phyloP scores from a whole-genome alignment of 2,888 invertebrate species.

The Gasteruption jaculator region DNA sequence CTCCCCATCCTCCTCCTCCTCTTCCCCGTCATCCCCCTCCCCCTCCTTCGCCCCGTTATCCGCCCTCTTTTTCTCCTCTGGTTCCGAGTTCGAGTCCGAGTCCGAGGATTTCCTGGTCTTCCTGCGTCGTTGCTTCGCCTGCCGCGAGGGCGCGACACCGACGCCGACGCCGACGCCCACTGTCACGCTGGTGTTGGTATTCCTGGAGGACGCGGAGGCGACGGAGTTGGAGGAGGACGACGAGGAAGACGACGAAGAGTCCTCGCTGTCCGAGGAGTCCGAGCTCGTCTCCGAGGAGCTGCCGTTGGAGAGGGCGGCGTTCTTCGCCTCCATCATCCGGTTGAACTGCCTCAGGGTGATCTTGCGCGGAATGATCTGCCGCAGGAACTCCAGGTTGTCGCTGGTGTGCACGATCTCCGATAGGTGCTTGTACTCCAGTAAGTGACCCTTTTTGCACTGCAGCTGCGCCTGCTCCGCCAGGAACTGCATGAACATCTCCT shows the following conservation, averaged over 20 bases:
- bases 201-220: no score
- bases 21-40: no score
- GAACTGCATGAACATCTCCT: slow-evolving; percentile 69
- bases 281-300: slow-evolving; percentile 47
- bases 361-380: slow-evolving; percentile 72
- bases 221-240: no score
- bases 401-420: slow-evolving; percentile 67
- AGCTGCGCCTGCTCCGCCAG: slow-evolving; percentile 62
- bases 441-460: slow-evolving; percentile 53
- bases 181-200: no score
- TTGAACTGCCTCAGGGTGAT: slow-evolving; percentile 67
- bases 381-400: slow-evolving; percentile 65
- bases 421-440: slow-evolving; percentile 67
- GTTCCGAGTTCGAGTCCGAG: no score
- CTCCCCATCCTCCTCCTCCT: no score
- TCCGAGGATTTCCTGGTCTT: no score
- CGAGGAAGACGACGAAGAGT: no score
- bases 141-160: no score
- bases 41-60: no score
- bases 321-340: slow-evolving; percentile 62
- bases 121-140: no score
- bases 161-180: slow-evolving; percentile 23
- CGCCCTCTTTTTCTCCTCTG: no score
- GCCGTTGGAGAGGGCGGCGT: slow-evolving; percentile 40
- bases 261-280: slow-evolving; percentile 39